These are phyloP conservation scores for Tachina lurida DNA, from an alignment of 2,888 invertebrate species.

Conservation along the genomic window DNA sequence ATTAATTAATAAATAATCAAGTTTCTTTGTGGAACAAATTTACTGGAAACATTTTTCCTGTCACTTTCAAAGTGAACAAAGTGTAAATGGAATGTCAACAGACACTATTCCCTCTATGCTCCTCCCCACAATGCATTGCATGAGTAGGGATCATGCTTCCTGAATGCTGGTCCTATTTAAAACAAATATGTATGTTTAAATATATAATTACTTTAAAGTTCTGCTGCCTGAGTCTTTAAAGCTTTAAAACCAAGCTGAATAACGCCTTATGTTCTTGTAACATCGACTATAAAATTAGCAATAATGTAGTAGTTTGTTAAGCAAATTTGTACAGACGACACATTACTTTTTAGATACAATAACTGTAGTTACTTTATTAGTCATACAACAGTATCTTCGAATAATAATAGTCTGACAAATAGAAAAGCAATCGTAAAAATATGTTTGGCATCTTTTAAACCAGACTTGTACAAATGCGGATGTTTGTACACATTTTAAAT, in stretches of 20 bases:
- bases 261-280: constrained; percentile 51
- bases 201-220: constrained; percentile 24
- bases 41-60: no score
- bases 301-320: constrained; percentile 34
- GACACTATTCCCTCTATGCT: no score
- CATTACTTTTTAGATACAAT: constrained; percentile 19
- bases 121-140: no score
- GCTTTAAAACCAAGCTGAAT: not conserved
- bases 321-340: constrained; percentile 17
- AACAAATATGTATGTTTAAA: not conserved
- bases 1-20: no score
- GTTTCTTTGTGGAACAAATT: no score
- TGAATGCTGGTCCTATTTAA: no score
- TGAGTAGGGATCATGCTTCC: no score
- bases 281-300: constrained; percentile 31
- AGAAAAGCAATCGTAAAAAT: constrained; percentile 11
- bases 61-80: no score
- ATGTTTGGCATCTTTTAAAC: constrained; percentile 3
- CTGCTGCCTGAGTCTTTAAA: constrained; percentile 6
- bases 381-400: constrained; percentile 15
- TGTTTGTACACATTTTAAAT: not conserved
- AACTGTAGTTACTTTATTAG: constrained; percentile 30
- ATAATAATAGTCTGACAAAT: constrained; percentile 50
- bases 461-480: not conserved
- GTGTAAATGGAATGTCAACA: no score